A percentile compares a stretch with the other conserved stretches of the same genome.
Conservation (phyloP, 2,888 invertebrate genomes). For the Herminia tarsipennalis region DNA sequence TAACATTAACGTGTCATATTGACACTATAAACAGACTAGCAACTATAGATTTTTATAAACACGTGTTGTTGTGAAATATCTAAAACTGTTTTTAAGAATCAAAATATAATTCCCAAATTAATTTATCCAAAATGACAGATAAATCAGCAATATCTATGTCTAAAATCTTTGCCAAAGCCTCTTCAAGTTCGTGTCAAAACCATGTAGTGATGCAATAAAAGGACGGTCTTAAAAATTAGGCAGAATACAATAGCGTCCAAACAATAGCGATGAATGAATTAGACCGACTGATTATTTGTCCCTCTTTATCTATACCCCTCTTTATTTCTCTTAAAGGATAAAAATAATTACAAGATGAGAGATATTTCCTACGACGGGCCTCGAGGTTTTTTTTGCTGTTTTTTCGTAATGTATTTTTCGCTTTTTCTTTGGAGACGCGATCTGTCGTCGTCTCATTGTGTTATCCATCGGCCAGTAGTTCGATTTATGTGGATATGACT, state of each 20-base stretch:
- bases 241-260: constrained; percentile 44
- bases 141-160: background rate
- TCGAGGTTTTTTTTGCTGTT: constrained; percentile 49
- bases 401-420: constrained; percentile 58
- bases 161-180: background rate
- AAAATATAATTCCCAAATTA: no score
- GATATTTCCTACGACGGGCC: constrained; percentile 63
- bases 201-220: constrained; percentile 22
- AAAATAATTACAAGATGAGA: constrained; percentile 85
- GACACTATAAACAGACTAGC: no score
- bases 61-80: no score
- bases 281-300: constrained; percentile 78
- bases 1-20: no score
- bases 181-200: constrained; percentile 25
- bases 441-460: constrained; percentile 73
- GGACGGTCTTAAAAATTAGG: constrained; percentile 48
- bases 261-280: constrained; percentile 64
- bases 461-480: constrained; percentile 65
- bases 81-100: no score
- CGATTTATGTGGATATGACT: constrained; percentile 48
- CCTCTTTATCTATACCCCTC: constrained; percentile 63
- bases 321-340: constrained; percentile 81
- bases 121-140: no score
- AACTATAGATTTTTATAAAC: no score
- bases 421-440: constrained; percentile 66